Percentiles rank a stretch among this genome's conserved stretches.
These are phyloP conservation scores for Marcusenius ussheri DNA, from an alignment of 2,113 vertebrate species.

Conservation along the genomic window DNA sequence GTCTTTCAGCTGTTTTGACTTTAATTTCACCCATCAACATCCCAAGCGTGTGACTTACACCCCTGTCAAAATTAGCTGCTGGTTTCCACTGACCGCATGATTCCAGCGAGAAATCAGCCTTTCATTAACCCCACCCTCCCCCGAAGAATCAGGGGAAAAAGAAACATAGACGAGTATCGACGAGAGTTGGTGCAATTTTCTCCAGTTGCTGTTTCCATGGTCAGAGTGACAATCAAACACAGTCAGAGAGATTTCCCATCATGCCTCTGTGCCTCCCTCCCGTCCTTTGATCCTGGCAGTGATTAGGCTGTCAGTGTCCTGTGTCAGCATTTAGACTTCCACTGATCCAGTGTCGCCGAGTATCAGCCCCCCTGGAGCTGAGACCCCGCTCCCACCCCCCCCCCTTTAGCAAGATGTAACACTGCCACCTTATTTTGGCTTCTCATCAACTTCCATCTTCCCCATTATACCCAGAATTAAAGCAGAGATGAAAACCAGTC, in stretches of 20 bases:
- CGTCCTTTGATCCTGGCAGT: constrained; percentile 32
- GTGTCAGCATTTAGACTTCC: constrained; percentile 34
- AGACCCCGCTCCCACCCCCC: constrained; percentile 12
- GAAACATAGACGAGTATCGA: neutral
- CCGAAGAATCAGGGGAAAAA: neutral
- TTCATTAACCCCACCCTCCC: neutral
- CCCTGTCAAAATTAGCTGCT: neutral
- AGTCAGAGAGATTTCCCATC: constrained; percentile 2
- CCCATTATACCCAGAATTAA: neutral
- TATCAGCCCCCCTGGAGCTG: constrained; percentile 24
- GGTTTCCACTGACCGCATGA: neutral
- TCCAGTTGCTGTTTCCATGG: neutral
- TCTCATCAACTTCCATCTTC: neutral
- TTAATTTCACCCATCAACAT: neutral
- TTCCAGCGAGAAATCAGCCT: neutral
- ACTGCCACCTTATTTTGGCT: neutral
- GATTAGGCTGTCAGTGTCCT: constrained; percentile 35
- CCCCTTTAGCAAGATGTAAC: neutral
- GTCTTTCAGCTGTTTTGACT: neutral
- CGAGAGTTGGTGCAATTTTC: constrained; percentile 5
- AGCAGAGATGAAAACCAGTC: neutral
- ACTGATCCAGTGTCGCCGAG: constrained; percentile 10
- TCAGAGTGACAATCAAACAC: constrained; percentile 16
- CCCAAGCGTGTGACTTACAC: neutral
- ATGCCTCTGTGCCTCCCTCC: constrained; percentile 9